phyloP scores from a whole-genome alignment of 2,797 vertebrate species.

The Podarcis siculus region DNA sequence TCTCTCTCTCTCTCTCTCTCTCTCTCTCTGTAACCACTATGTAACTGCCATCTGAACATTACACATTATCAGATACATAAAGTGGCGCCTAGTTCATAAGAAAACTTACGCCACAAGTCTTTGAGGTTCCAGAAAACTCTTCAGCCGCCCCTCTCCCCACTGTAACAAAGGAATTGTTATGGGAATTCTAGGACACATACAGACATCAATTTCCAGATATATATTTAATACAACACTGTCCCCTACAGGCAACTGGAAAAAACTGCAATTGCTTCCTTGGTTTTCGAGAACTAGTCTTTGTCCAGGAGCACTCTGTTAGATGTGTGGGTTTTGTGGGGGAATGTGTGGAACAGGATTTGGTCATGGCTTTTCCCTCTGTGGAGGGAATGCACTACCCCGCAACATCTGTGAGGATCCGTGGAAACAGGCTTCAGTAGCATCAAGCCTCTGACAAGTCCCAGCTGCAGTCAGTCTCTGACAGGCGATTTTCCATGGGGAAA shows the following conservation, averaged over 20 bases:
- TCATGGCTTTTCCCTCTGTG: no score
- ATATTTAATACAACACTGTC: constrained; percentile 71
- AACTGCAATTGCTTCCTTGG: neutral
- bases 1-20: neutral
- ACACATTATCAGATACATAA: neutral
- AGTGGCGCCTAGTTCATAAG: neutral
- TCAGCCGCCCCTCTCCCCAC: no score
- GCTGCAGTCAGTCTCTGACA: no score
- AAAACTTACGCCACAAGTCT: neutral
- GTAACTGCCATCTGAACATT: neutral
- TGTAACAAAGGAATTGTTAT: neutral
- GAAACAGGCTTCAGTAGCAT: no score
- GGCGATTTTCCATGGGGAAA: no score
- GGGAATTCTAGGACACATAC: neutral
- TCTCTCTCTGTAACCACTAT: neutral
- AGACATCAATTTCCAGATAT: neutral
- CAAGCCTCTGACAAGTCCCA: no score
- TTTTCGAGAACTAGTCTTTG: neutral
- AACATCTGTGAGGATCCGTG: no score
- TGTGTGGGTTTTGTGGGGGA: no score
- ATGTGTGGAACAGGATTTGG: no score
- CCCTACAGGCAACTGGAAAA: constrained; percentile 64
- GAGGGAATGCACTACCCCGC: no score
- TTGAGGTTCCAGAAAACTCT: neutral
- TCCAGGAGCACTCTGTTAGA: no score